A percentile compares a stretch with the other conserved stretches of the same genome.
Evolutionary conservation across 1,140 invertebrate genomes (phyloP).

Genomic region (Ceratosolen solmsi): DNA sequence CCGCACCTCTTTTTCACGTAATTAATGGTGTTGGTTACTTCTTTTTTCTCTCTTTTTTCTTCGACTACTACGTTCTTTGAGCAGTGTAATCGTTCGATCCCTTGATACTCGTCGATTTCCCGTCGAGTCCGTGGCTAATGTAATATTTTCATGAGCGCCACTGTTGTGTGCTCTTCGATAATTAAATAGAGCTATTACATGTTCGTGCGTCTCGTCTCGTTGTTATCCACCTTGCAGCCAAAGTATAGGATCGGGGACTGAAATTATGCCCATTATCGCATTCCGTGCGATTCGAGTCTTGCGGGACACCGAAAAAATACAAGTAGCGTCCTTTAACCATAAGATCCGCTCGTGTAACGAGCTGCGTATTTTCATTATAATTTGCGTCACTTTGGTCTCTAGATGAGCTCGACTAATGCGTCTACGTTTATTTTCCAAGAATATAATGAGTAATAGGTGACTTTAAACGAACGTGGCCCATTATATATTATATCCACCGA

Average conservation of each 20-base stretch:
- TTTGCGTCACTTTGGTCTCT: neutral
- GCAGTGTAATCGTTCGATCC: conserved; percentile 16
- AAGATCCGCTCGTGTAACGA: neutral
- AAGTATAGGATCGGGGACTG: neutral
- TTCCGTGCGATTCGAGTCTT: neutral
- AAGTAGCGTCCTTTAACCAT: neutral
- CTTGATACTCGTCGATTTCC: neutral
- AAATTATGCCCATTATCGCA: neutral
- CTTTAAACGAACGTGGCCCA: no score
- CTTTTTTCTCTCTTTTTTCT: no score
- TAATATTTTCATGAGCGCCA: neutral
- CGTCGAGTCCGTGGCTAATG: neutral
- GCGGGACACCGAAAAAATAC: neutral
- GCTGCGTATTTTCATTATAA: neutral
- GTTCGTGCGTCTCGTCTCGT: no score
- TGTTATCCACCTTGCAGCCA: neutral
- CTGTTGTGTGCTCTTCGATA: no score
- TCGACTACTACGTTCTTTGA: no score
- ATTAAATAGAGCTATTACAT: no score
- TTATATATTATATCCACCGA: no score
- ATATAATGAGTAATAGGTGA: no score
- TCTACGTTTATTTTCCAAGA: neutral
- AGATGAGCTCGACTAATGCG: neutral
- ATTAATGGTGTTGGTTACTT: conserved; percentile 28
- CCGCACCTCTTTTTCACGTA: conserved; percentile 14